These are phyloP conservation scores for Heliothis peltigera DNA, from an alignment of 2,888 invertebrate genomes.

Conservation along the genomic window DNA sequence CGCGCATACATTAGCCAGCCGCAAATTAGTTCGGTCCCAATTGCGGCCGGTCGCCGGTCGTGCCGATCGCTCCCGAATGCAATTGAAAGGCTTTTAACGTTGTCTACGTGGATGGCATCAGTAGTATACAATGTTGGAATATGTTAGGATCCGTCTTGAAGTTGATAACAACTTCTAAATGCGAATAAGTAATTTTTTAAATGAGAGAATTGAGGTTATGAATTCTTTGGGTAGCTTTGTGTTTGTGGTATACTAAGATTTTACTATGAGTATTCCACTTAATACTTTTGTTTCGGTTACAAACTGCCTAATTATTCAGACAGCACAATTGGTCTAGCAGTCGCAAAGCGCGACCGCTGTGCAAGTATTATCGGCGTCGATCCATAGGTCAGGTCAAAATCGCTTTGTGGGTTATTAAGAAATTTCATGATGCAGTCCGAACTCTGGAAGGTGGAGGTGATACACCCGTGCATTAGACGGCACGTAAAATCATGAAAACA, in stretches of 20 bases:
- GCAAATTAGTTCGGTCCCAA: slow-evolving; percentile 49
- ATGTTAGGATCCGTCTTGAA: not conserved
- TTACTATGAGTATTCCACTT: no score
- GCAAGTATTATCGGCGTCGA: no score
- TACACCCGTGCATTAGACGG: no score
- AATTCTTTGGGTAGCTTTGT: not conserved
- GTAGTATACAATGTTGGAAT: slow-evolving; percentile 9
- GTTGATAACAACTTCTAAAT: slow-evolving; percentile 12
- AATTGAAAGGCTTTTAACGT: slow-evolving; percentile 45
- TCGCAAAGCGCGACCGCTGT: no score
- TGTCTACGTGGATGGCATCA: slow-evolving; percentile 25
- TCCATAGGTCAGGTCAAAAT: no score
- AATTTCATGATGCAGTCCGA: no score
- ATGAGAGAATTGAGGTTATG: not conserved
- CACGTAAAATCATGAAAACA: no score
- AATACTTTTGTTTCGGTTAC: no score
- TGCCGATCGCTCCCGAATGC: slow-evolving; percentile 33
- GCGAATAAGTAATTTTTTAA: not conserved
- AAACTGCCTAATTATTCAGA: no score
- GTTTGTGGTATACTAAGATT: not conserved
- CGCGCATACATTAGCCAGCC: slow-evolving; percentile 19
- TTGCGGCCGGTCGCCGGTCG: slow-evolving; percentile 14
- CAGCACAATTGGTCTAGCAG: no score
- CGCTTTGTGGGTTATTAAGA: no score
- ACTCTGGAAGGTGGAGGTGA: no score